These are phyloP conservation scores for Drosophila yakuba DNA, from an alignment of 1,140 invertebrate genomes.

Conservation along the genomic window DNA sequence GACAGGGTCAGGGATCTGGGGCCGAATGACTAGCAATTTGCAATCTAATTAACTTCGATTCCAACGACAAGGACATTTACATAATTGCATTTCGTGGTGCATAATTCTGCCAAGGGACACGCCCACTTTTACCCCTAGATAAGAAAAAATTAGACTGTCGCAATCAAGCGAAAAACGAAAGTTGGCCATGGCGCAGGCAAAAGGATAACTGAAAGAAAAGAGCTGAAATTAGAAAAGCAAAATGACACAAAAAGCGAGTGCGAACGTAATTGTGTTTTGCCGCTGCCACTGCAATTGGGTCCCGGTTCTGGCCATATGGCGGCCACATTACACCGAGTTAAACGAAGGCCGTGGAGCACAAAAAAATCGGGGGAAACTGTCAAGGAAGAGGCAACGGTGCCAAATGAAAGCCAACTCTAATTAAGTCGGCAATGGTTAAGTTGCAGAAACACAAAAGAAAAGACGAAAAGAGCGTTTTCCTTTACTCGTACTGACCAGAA, in stretches of 20 bases:
- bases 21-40: constrained; percentile 71
- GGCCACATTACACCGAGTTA: constrained; percentile 44
- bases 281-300: constrained; percentile 35
- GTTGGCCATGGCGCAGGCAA: constrained; percentile 29
- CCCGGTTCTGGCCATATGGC: constrained; percentile 65
- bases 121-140: constrained; percentile 41
- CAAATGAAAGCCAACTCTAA: constrained; percentile 66
- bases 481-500: background rate
- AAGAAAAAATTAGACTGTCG: constrained; percentile 37
- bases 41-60: constrained; percentile 82
- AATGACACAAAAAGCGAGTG: constrained; percentile 47
- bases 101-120: constrained; percentile 63
- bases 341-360: constrained; percentile 22
- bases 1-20: constrained; percentile 26
- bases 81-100: constrained; percentile 75
- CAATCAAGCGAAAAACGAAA: constrained; percentile 73
- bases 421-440: constrained; percentile 66
- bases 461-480: constrained; percentile 21
- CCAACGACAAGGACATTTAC: constrained; percentile 70
- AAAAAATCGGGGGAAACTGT: constrained; percentile 14
- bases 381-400: constrained; percentile 26
- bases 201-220: constrained; percentile 48
- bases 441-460: constrained; percentile 26
- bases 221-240: constrained; percentile 64
- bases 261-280: constrained; percentile 68